Base-by-base conservation (phyloP, 2,888 invertebrate species). In the Encarsia formosa region DNA sequence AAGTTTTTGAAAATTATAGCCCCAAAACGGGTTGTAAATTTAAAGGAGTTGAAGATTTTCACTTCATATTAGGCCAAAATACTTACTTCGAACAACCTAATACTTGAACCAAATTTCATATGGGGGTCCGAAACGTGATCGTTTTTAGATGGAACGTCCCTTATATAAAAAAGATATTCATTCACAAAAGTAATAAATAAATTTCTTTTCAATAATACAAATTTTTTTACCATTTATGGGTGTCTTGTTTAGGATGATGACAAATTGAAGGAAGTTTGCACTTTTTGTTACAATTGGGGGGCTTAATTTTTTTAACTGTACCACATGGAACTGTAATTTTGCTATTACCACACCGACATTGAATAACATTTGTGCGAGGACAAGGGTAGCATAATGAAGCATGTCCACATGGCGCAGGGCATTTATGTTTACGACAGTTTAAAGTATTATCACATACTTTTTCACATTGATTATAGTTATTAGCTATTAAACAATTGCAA, bases 371-470 rank as follows among this genome's bases (percentile, higher is more conserved):
- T 4, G 84, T 87, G 49, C 83, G 73, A 1, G 81, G 82, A 63
- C 92, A 93, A 0, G 92, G 92, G 71, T 90, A 92, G 68, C 93
- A 93, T 0, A 85, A 86, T 0, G 91, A 90, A 58, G 79, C 80
- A 65, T 93, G 92, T n/a, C n/a, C n/a, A 68, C 92, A 92, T 8
- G 86, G 79, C 39, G 85, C 86, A 3, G 79, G 75, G 65, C 92
- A 93, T 71, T 91, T 92, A 73, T 96, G 96, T 54, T 89, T 87
- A 13, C 88, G 85, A 72, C 96, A 96, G 23, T 84, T 84, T 8
- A 96, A 75, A 0, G 84, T 84, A 63, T 87, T 87, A 31, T 88
- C 88, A 72, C 96, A 97, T 0, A 82, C 43, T 71, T 91, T 90
- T 64, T 91, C 90, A 70, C 93, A 93, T 0, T 86, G 83, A 24